Evolutionary conservation across 2,113 vertebrate species (phyloP), one percentile per base, ranked within the genome.

Genomic region (Cottus gobio): DNA sequence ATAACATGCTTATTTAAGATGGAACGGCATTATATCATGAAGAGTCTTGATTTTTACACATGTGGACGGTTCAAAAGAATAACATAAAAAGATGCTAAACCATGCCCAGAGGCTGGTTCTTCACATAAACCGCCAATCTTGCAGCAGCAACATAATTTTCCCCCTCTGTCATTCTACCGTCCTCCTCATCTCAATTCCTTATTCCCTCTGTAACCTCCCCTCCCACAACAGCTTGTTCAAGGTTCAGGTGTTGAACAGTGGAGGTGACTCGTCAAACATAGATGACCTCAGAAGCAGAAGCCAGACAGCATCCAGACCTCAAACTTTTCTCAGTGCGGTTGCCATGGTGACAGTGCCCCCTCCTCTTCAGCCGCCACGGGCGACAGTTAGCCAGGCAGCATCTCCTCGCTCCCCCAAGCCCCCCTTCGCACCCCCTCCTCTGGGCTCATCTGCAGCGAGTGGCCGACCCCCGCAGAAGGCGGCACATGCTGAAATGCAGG

Each of bases 181-280:
- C 22, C 2, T 56, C 30, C n/a, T 46, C 37, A 31, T 62, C 74
- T 75, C 30, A 65, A 18, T 79, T 69, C 37, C 78, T 26, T 80
- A 70, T 86, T 65, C 58, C 10, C 50, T 86, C 18, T 11, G 18
- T 52, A 46, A 86, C 24, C 37, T 34, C 20, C 18, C 80, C 63
- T 86, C 81, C 89, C 91, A 65, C 71, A 77, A 79, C 85, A 98
- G 97, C 75, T 95, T 98, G 92, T 97, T 98, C 82, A 91, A 87
- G 71, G 89, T 82, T 66, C 90, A 88, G 75, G 44, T 63, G 74
- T 66, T 48, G 34, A 85, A 76, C 71, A 65, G 46, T 56, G 71
- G 77, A 85, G 79, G 77, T 75, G 77, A 93, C 85, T 86, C 60
- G 52, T 87, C 88, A 71, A 86, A 84, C 30, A 77, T 87, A 20